Evolutionary conservation across 64 coral and sea anemone species (phyloP).

Genomic region (Pocillopora damicornis): DNA sequence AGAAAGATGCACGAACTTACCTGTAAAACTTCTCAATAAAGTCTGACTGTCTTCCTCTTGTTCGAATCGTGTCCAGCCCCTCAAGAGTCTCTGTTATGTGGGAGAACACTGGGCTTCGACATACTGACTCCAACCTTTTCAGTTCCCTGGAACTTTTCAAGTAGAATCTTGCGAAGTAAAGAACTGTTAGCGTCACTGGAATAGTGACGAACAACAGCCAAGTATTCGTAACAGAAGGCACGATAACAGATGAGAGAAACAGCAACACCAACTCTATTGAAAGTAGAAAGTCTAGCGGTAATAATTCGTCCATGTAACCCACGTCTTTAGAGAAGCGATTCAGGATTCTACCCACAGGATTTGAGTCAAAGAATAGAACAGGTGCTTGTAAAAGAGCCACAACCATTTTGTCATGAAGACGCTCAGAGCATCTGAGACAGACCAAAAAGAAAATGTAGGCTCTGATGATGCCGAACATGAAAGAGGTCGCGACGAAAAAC

Average conservation of each 20-base stretch:
- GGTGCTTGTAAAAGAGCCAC: neutral
- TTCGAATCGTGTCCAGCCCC: constrained; percentile 50
- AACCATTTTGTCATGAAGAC: constrained; percentile 26
- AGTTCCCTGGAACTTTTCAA: constrained; percentile 27
- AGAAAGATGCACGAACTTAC: neutral
- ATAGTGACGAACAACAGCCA: neutral
- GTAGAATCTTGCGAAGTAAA: constrained; percentile 8
- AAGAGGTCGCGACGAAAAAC: neutral
- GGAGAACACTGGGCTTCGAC: constrained; percentile 44
- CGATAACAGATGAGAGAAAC: neutral
- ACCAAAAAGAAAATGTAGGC: neutral
- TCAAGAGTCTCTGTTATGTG: constrained; percentile 54
- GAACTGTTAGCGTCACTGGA: neutral
- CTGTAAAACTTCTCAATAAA: constrained; percentile 35
- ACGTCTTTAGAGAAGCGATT: constrained; percentile 31
- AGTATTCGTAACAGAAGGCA: constrained; percentile 18
- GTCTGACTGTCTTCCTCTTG: constrained; percentile 8
- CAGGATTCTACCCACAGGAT: constrained; percentile 14
- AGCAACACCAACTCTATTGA: constrained; percentile 6
- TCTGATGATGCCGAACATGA: neutral
- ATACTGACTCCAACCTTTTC: constrained; percentile 23
- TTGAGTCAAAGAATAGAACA: constrained; percentile 14
- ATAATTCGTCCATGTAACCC: constrained; percentile 23
- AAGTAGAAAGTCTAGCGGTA: constrained; percentile 6
- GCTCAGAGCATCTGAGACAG: neutral